Conservation (phyloP, 1,140 invertebrate species). For the Zophobas atratus region DNA sequence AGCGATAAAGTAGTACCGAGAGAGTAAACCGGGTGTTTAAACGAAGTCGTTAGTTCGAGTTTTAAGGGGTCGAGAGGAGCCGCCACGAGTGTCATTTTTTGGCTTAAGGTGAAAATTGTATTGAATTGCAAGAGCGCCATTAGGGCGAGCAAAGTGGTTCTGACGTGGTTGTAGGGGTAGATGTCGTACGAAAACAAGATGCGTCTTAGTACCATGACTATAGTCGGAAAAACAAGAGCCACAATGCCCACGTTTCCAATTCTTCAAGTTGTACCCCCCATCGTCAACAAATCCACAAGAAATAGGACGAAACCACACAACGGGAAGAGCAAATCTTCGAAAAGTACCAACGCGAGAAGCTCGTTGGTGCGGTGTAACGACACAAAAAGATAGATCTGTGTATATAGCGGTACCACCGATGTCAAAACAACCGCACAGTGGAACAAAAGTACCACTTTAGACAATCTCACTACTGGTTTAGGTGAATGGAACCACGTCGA, state of each 20-base stretch:
- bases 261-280: neutral
- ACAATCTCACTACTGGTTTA: neutral
- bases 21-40: slow-evolving; percentile 3
- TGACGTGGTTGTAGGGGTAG: neutral
- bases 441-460: neutral
- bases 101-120: neutral
- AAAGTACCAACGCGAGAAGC: neutral
- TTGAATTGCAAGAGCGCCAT: neutral
- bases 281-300: neutral
- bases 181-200: neutral
- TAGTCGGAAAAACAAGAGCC: neutral
- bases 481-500: neutral
- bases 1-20: no score
- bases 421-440: neutral
- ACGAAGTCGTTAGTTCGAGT: neutral
- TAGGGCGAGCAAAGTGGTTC: slow-evolving; percentile 1
- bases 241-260: neutral
- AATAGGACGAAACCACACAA: neutral
- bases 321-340: slow-evolving; percentile 8
- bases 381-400: neutral
- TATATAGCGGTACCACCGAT: neutral
- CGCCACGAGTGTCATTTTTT: slow-evolving; percentile 2
- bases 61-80: neutral
- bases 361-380: neutral
- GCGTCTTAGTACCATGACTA: neutral